Base-by-base conservation (phyloP, 2,888 invertebrate genomes). In the Bedellia somnulentella region DNA sequence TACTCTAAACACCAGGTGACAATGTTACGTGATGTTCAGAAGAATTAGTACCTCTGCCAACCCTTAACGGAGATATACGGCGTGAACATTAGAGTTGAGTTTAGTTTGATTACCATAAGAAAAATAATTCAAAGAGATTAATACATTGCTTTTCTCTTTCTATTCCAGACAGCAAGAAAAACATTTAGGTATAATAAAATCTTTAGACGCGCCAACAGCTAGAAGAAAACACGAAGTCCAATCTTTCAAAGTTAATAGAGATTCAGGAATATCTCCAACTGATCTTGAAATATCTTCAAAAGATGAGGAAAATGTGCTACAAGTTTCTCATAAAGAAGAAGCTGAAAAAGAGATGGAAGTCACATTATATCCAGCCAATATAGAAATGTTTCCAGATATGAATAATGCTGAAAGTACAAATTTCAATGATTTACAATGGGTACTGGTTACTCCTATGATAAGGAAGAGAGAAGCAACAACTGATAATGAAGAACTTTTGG, bases 81-180 rank as follows among this genome's bases (percentile, higher is more conserved):
- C n/a, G n/a, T n/a, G n/a, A n/a, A n/a, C n/a, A n/a, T n/a, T n/a
- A n/a, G n/a, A n/a, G n/a, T n/a, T n/a, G n/a, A n/a, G n/a, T n/a
- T n/a, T n/a, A n/a, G n/a, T n/a, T n/a, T n/a, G n/a, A n/a, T n/a
- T n/a, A n/a, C n/a, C n/a, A n/a, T n/a, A n/a, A n/a, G n/a, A n/a
- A n/a, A n/a, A n/a, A n/a, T n/a, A n/a, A n/a, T n/a, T n/a, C n/a
- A n/a, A n/a, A n/a, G n/a, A n/a, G n/a, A n/a, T n/a, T n/a, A n/a
- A n/a, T n/a, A n/a, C n/a, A n/a, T n/a, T n/a, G n/a, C n/a, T n/a
- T n/a, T n/a, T n/a, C n/a, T n/a, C n/a, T n/a, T n/a, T n/a, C 10
- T n/a, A 8, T 57, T 64, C 16, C 60, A 87, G 87, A 43, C 91
- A 91, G 51, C 91, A 91, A 63, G 87, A 88, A 48, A 79, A 80